Percentiles rank a stretch among this genome's conserved stretches.
phyloP scores from a whole-genome alignment of 2,113 vertebrate species.

The Epinephelus cyanopodus region DNA sequence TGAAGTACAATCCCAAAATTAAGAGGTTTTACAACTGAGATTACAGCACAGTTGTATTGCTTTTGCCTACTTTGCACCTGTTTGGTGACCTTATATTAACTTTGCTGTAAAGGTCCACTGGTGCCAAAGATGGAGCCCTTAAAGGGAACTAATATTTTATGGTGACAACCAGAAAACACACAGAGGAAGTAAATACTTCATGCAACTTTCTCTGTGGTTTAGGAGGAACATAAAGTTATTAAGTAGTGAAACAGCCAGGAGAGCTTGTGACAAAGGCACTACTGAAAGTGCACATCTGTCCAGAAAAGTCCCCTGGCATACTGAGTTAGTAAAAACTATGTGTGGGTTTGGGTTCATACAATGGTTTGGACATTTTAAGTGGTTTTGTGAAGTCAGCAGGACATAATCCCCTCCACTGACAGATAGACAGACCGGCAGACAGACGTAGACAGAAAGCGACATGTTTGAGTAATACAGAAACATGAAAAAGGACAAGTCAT shows the following conservation, averaged over 20 bases:
- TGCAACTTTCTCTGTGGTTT: slow-evolving; percentile 35
- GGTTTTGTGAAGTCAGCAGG: slow-evolving; percentile 58
- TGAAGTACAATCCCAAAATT: slow-evolving; percentile 43
- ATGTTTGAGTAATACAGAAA: slow-evolving; percentile 40
- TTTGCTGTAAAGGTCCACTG: background rate
- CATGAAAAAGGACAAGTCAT: slow-evolving; percentile 52
- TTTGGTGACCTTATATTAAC: slow-evolving; percentile 10
- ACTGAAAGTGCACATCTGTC: slow-evolving; percentile 40
- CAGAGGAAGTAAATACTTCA: slow-evolving; percentile 63
- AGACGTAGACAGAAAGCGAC: slow-evolving; percentile 15
- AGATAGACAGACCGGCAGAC: slow-evolving; percentile 34
- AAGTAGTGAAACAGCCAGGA: slow-evolving; percentile 27
- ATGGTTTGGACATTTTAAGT: slow-evolving; percentile 47
- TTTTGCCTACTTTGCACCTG: slow-evolving; percentile 1
- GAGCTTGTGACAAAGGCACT: slow-evolving; percentile 52
- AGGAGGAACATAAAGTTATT: slow-evolving; percentile 51
- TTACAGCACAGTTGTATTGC: background rate
- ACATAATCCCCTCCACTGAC: slow-evolving; percentile 53
- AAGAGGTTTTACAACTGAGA: slow-evolving; percentile 27
- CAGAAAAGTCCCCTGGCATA: slow-evolving; percentile 65
- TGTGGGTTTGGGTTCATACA: slow-evolving; percentile 48
- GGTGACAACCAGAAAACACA: slow-evolving; percentile 32
- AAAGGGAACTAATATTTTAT: slow-evolving; percentile 45
- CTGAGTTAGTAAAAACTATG: slow-evolving; percentile 49
- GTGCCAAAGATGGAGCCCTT: slow-evolving; percentile 10